Base-by-base conservation (phyloP, 2,888 invertebrate species). In the Callyntrura guangdongensis region DNA sequence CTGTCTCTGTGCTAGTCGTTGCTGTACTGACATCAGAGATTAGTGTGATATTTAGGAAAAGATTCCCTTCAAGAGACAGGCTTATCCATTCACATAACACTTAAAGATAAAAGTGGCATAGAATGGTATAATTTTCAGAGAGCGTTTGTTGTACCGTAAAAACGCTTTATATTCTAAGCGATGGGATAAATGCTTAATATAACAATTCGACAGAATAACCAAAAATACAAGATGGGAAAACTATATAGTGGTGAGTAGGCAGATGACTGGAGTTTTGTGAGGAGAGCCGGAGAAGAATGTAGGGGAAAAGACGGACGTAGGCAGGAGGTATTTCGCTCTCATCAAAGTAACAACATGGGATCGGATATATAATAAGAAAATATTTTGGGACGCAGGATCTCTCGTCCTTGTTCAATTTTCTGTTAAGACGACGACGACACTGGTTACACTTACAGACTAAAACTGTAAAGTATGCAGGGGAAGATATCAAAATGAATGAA, bases 71-170 rank as follows among this genome's bases (percentile, higher is more conserved):
- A 6, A 12, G 20, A 25, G 22, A 22, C 64, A 67, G 22, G 83
- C 64, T 83, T 61, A 45, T 67, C 83, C 67, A 83, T 83, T 67
- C 83, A 83, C 83, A 83, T 83, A 83, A 83, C 83, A 83, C 83
- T 83, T 83, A 83, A 83, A 83, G 83, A 83, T 83, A 67, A 83
- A 83, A 83, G 83, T 67, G 67, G 83, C 47, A 83, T 67, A 67
- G 27, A 67, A 47, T 47, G 12, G 67, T 67, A 47, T 61, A 49
- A 20, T 83, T 83, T 67, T 47, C 17, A 64, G 25, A 59, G 59
- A 59, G 59, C 36, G 27, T 25, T 79, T 27, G 27, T 12, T 81
- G 49, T 17, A 79, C 74, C 25, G 27, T 27, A 56, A 14, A 25
- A 9, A 49, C 49, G 47, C 17, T n/a, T n/a, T 9, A 72, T 72